These are phyloP conservation scores for Martes martes DNA, from an alignment of 2,113 vertebrate species.

Conservation along the genomic window DNA sequence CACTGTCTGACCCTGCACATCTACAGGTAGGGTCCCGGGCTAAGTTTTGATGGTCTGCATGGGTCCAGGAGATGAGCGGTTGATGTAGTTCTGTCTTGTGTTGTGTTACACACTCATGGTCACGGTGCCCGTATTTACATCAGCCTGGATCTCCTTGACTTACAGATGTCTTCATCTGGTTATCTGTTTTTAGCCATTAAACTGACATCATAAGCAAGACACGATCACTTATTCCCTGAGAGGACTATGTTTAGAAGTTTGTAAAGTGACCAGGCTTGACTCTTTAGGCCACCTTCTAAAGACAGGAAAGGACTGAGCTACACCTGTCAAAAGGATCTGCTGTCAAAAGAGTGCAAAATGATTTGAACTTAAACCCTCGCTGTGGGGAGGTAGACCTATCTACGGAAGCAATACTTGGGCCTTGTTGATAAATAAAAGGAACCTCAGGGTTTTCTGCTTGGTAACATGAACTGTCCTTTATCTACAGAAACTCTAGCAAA, in stretches of 20 bases:
- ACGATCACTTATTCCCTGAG: not conserved
- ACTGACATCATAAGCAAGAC: not conserved
- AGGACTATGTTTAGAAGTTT: not conserved
- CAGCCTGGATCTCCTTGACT: not conserved
- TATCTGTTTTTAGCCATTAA: not conserved
- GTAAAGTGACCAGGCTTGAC: not conserved
- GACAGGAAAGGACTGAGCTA: not conserved
- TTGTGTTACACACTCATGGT: rapidly evolving
- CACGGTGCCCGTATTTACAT: not conserved
- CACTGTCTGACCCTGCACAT: slow-evolving; percentile 97
- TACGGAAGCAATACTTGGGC: not conserved
- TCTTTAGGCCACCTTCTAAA: not conserved
- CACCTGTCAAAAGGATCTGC: not conserved
- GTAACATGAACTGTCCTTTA: slow-evolving; percentile 8
- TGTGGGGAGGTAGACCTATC: not conserved
- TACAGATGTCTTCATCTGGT: not conserved
- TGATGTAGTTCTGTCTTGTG: not conserved
- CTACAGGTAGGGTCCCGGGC: slow-evolving; percentile 88
- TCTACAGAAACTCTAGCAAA: slow-evolving; percentile 93
- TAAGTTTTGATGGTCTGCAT: too few species aligned
- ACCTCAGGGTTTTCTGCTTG: not conserved
- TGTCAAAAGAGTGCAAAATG: not conserved
- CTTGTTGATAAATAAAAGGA: not conserved
- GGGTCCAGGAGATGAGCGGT: not conserved
- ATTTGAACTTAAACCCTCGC: not conserved